Conservation (phyloP, 2,797 vertebrate genomes). For the Lepilemur ruficaudatus region DNA sequence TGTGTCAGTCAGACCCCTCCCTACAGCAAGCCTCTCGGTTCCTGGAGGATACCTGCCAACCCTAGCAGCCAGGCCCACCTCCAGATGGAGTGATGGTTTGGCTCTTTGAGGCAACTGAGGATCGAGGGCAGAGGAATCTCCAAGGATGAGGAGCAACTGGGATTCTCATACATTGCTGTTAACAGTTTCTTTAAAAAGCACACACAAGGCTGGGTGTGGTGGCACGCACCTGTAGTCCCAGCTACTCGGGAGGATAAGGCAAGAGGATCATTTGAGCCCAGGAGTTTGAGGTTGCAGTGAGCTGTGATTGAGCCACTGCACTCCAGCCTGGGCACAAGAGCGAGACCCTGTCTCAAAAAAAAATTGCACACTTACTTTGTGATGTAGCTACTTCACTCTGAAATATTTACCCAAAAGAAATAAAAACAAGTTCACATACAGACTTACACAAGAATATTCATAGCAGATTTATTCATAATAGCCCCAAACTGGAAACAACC, state of each 20-base stretch:
- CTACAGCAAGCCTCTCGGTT: background rate
- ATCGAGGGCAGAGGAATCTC: background rate
- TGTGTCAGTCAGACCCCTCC: background rate
- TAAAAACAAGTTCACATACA: conserved; percentile 5
- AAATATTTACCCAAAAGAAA: background rate
- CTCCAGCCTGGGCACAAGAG: background rate
- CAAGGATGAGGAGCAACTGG: background rate
- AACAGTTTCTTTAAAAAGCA: background rate
- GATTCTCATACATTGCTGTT: background rate
- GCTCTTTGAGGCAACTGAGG: background rate
- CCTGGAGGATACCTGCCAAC: background rate
- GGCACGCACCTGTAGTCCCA: background rate
- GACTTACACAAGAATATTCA: conserved; percentile 10
- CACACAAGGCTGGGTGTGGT: background rate
- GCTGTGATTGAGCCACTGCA: background rate
- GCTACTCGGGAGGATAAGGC: background rate
- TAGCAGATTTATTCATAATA: background rate
- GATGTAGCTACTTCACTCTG: background rate
- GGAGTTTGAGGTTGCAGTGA: background rate
- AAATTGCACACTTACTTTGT: background rate
- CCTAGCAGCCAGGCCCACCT: background rate
- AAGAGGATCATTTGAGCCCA: background rate
- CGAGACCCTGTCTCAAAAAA: background rate
- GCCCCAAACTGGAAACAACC: background rate
- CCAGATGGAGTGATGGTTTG: background rate